These are phyloP conservation scores for Crypturellus tataupa DNA, from an alignment of 2,797 vertebrate species.

Conservation along the genomic window DNA sequence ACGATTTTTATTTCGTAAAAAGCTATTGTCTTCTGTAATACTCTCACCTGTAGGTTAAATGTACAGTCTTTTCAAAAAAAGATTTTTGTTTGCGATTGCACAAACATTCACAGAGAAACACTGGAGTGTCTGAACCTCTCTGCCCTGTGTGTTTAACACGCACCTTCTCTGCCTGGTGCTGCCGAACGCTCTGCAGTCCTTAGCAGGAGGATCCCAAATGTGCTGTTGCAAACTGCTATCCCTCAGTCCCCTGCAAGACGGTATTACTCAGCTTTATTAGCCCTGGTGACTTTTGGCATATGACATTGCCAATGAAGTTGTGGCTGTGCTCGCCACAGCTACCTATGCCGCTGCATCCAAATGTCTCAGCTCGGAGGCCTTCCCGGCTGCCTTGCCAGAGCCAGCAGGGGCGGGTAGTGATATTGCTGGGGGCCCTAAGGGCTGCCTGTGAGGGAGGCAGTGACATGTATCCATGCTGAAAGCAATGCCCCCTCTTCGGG, in stretches of 20 bases:
- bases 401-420: background rate
- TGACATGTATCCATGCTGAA: background rate
- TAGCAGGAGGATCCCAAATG: background rate
- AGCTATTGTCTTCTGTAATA: background rate
- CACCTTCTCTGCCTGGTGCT: background rate
- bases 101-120: background rate
- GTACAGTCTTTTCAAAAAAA: background rate
- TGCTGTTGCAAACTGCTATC: background rate
- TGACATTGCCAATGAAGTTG: background rate
- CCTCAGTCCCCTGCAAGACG: background rate
- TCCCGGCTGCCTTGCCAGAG: background rate
- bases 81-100: background rate
- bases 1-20: background rate
- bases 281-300: background rate
- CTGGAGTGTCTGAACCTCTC: background rate
- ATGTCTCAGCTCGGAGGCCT: background rate
- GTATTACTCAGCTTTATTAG: background rate
- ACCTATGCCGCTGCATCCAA: background rate
- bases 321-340: background rate
- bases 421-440: too few species aligned
- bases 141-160: background rate
- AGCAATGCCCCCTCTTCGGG: background rate
- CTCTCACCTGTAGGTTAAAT: background rate
- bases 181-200: background rate
- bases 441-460: background rate